Base-by-base conservation (phyloP, 2,113 vertebrate species). In the Aythya baeri region DNA sequence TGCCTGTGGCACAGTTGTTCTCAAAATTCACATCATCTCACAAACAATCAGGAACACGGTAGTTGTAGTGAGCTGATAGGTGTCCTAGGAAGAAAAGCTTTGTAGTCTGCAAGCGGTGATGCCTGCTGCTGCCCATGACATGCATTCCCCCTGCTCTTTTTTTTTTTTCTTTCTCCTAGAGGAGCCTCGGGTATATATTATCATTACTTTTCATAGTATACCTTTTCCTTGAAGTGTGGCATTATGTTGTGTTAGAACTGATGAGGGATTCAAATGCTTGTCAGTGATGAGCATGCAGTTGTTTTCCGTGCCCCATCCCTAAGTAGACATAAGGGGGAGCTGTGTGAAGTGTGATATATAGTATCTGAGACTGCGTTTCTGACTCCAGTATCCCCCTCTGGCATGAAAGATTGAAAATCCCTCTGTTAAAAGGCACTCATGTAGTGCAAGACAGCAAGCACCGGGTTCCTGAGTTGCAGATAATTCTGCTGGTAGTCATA, bases 271-370 rank as follows among this genome's bases (percentile, higher is more conserved):
- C 21, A 22, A n/a, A 6, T 55, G 41, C 46, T 49, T 1, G 0
- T 58, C n/a, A 41, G 20, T 31, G 46, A 44, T 26, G 78, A 93
- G 13, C 41, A 20, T 17, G 67, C 3, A 11, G 11, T 55, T 22
- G 58, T 36, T 61, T 41, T 75, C 57, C 62, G 54, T 90, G 83
- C 67, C 94, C 83, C 70, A 2, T 41, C 70, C 9, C 16, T 16
- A 59, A 41, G 27, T n/a, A 86, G 91, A 81, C 95, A 11, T 95
- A 31, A 94, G 84, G 84, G 91, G 87, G 89, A 94, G 94, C 94
- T 94, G 86, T 83, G n/a, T 18, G 68, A 67, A 83, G 83, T 21
- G 20, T 76, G 72, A 62, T 43, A 38, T 17, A 2, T 13, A 12
- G 38, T n/a, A 52, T 23, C 29, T 0, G 2, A 20, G 29, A 6